Evolutionary conservation across 2,113 vertebrate genomes (phyloP).

Genomic region (Coptodon bakossiorum): DNA sequence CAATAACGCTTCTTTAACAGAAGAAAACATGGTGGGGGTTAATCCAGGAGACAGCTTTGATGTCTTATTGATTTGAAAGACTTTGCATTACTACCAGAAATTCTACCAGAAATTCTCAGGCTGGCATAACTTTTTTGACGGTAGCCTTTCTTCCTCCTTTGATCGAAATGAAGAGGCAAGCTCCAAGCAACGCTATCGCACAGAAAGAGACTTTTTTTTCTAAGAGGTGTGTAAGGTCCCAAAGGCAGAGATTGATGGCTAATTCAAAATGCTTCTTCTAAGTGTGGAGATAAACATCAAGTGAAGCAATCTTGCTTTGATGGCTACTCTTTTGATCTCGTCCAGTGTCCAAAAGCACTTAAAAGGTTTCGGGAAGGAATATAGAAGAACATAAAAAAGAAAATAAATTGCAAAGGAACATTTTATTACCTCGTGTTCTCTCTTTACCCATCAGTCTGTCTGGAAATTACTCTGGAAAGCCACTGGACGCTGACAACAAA

Average conservation of each 20-base stretch:
- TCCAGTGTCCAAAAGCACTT: neutral
- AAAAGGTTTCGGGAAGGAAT: neutral
- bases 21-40: neutral
- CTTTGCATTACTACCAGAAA: neutral
- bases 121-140: neutral
- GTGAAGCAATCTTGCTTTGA: neutral
- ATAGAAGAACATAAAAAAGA: neutral
- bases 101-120: neutral
- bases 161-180: neutral
- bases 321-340: neutral
- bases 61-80: neutral
- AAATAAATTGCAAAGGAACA: neutral
- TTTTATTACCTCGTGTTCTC: neutral
- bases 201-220: neutral
- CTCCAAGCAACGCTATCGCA: neutral
- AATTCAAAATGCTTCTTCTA: neutral
- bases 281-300: slow-evolving; percentile 10
- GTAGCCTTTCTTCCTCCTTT: neutral
- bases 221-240: neutral
- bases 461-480: neutral
- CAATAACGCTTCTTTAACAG: neutral
- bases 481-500: neutral
- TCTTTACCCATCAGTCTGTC: neutral
- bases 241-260: neutral
- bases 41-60: neutral